Evolutionary conservation across 2,797 vertebrate species (phyloP), one percentile per base, ranked within the genome.

Genomic region (Meda fulgida): DNA sequence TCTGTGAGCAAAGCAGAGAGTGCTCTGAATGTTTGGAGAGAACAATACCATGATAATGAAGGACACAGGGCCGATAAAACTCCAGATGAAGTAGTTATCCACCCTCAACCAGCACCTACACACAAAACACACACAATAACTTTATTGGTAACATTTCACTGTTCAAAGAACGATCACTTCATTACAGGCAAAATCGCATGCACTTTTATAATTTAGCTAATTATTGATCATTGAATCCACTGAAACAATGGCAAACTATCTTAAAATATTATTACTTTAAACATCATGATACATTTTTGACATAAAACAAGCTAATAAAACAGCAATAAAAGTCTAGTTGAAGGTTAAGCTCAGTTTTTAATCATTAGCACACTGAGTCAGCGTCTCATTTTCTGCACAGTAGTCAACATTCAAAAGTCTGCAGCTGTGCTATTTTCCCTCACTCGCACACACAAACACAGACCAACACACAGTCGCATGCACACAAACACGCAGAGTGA

Each of bases 51-150:
- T 96, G 85, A 98, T 97, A 90, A 98, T 96, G 89, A 98, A 97
- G 89, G 97, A 97, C 89, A 98, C 97, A 0, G 97, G 97, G 80
- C 97, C 97, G 48, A 98, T 97, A 95, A 98, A 98, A 91, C 97
- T 98, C 97, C 97, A 98, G 94, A 98, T 97, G 92, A 98, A 98
- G 89, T 98, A 97, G 92, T 98, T 98, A 95, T 98, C 97, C 92
- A 97, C 96, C 78, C 97, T 91, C 89, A 98, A 94, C 97, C 97
- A 98, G 94, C 97, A 98, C 91, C 97, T 98, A 87, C 46, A 87
- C 83, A 86, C 78, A 87, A 53, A 86, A 88, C 70, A 87, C 67
- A 83, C 78, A 88, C 81, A 87, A 76, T 26, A 65, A 86, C 71
- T 58, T 34, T 65, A 85, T 76, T 66, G 76, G 55, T 38, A 46